A percentile compares a stretch with the other conserved stretches of the same genome.
These are phyloP conservation scores for Pavo muticus DNA, from an alignment of 2,113 vertebrate genomes.

Conservation along the genomic window DNA sequence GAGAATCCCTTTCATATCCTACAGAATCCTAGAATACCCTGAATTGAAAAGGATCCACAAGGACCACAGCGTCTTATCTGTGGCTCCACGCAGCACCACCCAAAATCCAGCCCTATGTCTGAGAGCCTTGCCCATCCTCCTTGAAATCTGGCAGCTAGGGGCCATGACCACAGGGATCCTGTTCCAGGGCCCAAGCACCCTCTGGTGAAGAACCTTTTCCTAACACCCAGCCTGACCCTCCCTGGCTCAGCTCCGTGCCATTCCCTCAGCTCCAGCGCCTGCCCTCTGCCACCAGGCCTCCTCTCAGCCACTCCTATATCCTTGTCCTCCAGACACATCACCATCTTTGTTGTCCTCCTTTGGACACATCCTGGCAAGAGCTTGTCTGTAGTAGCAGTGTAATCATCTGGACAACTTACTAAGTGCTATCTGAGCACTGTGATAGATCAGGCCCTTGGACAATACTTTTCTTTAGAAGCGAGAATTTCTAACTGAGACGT, in stretches of 20 bases:
- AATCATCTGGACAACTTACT: background rate
- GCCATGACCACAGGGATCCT: background rate
- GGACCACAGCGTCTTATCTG: background rate
- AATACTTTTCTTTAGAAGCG: background rate
- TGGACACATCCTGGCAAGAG: background rate
- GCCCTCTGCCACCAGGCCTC: background rate
- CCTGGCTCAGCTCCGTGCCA: background rate
- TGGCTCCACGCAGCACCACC: background rate
- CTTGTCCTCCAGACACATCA: background rate
- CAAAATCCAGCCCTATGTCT: background rate
- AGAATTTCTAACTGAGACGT: background rate
- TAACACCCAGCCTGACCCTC: background rate
- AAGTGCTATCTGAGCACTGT: background rate
- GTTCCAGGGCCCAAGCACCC: background rate
- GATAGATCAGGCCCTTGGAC: background rate
- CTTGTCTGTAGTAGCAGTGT: background rate
- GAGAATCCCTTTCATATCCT: background rate
- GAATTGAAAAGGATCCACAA: background rate
- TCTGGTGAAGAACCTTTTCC: background rate
- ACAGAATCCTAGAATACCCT: background rate
- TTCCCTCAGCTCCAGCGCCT: background rate
- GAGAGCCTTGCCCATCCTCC: background rate
- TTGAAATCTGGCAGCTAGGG: background rate
- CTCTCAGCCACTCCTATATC: background rate
- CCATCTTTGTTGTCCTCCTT: background rate